Percentiles rank a stretch among this genome's conserved stretches.
Evolutionary conservation across 2,888 invertebrate genomes (phyloP).

Genomic region (Rotaria magnacalcarata): DNA sequence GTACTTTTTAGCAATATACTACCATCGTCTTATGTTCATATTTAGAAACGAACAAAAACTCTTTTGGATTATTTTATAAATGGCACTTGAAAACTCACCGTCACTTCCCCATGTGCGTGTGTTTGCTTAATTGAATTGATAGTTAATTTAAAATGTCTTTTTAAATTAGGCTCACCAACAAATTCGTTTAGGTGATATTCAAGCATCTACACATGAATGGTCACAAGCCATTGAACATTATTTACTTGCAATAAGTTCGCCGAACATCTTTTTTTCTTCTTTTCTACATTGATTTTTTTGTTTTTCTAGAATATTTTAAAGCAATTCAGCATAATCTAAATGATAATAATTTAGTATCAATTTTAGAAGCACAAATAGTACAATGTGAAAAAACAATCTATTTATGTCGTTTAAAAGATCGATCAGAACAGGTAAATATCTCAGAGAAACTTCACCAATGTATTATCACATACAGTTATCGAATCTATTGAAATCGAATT

Average conservation of each 20-base stretch:
- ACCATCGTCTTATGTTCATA: not conserved
- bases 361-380: not conserved
- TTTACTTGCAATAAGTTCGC: not conserved
- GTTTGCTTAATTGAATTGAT: not conserved
- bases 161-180: not conserved
- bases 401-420: not conserved
- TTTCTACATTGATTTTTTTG: not conserved
- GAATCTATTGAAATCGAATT: too few species aligned
- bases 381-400: constrained; percentile 23
- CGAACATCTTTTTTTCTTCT: not conserved
- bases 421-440: not conserved
- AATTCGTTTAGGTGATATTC: constrained; percentile 7
- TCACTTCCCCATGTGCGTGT: not conserved
- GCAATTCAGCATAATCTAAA: not conserved
- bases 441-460: too few species aligned
- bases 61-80: not conserved
- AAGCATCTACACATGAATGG: not conserved
- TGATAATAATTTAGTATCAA: not conserved
- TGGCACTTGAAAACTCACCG: not conserved
- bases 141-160: not conserved
- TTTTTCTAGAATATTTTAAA: not conserved
- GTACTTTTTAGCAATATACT: not conserved
- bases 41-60: not conserved
- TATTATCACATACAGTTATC: too few species aligned
- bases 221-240: not conserved